Evolutionary conservation across 2,797 vertebrate species (phyloP), one percentile per base, ranked within the genome.

Genomic region (Ambastaia sidthimunki): DNA sequence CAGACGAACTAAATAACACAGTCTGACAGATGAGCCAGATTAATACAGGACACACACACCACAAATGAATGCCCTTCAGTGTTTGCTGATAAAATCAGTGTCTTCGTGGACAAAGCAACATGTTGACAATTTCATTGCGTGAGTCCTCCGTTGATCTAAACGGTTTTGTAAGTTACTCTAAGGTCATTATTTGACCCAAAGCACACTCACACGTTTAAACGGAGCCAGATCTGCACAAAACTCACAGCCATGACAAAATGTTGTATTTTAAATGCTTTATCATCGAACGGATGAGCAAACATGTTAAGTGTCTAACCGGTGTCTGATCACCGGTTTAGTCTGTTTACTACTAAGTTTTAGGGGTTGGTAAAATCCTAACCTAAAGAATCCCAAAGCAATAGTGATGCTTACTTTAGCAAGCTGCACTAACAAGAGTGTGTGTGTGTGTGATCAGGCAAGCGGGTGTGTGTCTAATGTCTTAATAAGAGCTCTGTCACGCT

Each of bases 401-500:
- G 9, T 4, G 37, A 75, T 34, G 54, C 16, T 37, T 21, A 9
- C 12, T 37, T 48, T 71, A 50, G 47, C 28, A 71, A 62, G 16
- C 25, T 16, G 37, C n/a, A 18, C 62, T 68, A 28, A 66, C 19
- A 66, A 44, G 63, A 28, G 74, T 59, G 65, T 21, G 31, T 54
- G 13, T 37, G 57, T 71, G 57, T 71, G 44, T 76, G 28, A 50
- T 50, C 48, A 50, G 48, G 15, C 11, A 13, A n/a, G 28, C n/a
- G 28, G 6, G 62, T 52, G 72, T 75, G 82, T 83, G 66, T 79
- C 73, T 80, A 84, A 83, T 80, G 66, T 47, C 47, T 75, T 71
- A 82, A 80, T 84, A 76, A 66, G 77, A 77, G 76, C 78, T 74
- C 76, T 25, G 74, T 78, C 80, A 80, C 55, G 77, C 69, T 76